Evolutionary conservation across 2,797 vertebrate genomes (phyloP), one percentile per base, ranked within the genome.

Genomic region (Anabas testudineus): DNA sequence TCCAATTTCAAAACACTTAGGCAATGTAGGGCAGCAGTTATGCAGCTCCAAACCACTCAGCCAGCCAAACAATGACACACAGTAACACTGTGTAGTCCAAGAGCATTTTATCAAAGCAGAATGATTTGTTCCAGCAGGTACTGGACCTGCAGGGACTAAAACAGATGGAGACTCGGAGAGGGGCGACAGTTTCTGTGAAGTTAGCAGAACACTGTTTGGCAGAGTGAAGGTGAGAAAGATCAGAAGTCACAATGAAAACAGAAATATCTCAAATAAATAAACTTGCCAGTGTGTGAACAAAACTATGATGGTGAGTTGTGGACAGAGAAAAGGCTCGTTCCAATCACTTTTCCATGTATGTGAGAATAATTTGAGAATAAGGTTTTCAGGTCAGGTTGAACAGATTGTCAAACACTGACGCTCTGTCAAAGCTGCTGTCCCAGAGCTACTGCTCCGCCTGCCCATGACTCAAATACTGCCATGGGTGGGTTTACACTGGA

Each of bases 21-120:
- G 77, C 72, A 83, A 88, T 88, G 84, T 85, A 87, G 88, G 84
- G 84, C 89, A 89, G 84, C 82, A 83, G 87, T 84, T 83, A 75
- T 56, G 74, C 71, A 64, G 84, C 77, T 64, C 68, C 75, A 67
- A 80, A 75, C 64, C 73, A 59, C 75, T 78, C 77, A 74, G 57
- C 51, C 64, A 74, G 73, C 76, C 51, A 66, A 85, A 87, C 82
- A 83, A 77, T 79, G 83, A 79, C 76, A 84, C 80, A 71, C 69
- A 70, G 63, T 49, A 67, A 78, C 73, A 55, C 47, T 15, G 62
- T 72, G 76, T 65, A 43, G 77, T 37, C 22, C 54, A 73, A 57
- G 74, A 69, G 62, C 61, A 30, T 82, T 80, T 82, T 81, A 82
- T 87, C 69, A 71, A 67, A 81, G 71, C 67, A 51, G 67, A 67